Conservation (phyloP, 2,888 invertebrate genomes). For the Salticus scenicus region DNA sequence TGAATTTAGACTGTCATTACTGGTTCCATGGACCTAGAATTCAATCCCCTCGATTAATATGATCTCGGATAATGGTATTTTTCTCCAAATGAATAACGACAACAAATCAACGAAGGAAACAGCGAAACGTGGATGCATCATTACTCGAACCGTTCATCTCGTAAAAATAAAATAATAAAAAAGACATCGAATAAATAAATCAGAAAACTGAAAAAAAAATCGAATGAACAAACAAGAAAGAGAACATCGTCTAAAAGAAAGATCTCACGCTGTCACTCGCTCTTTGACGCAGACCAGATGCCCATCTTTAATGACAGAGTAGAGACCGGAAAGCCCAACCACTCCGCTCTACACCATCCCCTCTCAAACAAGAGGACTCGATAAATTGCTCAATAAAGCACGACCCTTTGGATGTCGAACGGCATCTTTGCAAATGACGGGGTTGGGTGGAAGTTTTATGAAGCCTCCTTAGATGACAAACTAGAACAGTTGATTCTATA, state of each 20-base stretch:
- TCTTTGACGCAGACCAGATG: slow-evolving; percentile 57
- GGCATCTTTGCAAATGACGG: slow-evolving; percentile 13
- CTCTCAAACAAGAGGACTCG: slow-evolving; percentile 1
- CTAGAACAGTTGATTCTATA: neutral
- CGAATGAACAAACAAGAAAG: neutral
- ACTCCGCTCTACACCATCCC: neutral
- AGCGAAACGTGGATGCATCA: slow-evolving; percentile 36
- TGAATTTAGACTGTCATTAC: slow-evolving; percentile 12
- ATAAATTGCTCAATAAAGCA: slow-evolving; percentile 19
- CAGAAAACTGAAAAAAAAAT: slow-evolving; percentile 5
- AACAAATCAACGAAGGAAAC: slow-evolving; percentile 16
- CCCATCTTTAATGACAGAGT: slow-evolving; percentile 60
- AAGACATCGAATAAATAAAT: slow-evolving; percentile 29
- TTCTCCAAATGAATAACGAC: neutral
- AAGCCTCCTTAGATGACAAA: slow-evolving; percentile 4
- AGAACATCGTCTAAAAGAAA: neutral
- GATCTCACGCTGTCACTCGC: slow-evolving; percentile 64
- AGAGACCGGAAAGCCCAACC: slow-evolving; percentile 52
- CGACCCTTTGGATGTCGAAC: slow-evolving; percentile 12
- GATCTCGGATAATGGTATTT: neutral
- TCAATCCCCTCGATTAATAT: slow-evolving; percentile 5
- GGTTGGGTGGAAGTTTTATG: neutral
- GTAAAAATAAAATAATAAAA: neutral
- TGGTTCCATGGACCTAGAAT: slow-evolving; percentile 4
- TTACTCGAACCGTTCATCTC: slow-evolving; percentile 36